Conservation (phyloP, 2,797 vertebrate species). For the Phrynocephalus vlangalii region DNA sequence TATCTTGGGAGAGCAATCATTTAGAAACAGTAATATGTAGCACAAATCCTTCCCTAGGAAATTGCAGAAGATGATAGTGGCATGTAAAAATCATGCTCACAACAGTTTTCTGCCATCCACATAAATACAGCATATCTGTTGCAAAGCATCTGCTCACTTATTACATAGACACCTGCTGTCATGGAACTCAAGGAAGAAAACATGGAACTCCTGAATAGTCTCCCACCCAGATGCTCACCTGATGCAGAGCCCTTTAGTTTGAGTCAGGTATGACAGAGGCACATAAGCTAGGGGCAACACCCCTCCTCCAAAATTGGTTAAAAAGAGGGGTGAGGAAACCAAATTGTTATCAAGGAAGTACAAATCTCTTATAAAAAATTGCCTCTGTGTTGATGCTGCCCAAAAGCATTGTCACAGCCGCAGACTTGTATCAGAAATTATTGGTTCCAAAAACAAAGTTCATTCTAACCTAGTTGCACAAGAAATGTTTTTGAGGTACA, state of each 20-base stretch:
- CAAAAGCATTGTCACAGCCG: too few species aligned
- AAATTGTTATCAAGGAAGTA: not conserved
- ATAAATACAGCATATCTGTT: not conserved
- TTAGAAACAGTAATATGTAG: conserved; percentile 27
- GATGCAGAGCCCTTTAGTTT: too few species aligned
- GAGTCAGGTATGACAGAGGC: too few species aligned
- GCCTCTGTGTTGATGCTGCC: too few species aligned
- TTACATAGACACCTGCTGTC: not conserved
- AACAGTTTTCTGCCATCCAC: not conserved
- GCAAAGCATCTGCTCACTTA: not conserved
- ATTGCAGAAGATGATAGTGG: not conserved
- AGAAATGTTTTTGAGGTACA: too few species aligned
- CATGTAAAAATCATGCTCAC: accelerated
- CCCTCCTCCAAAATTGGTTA: too few species aligned
- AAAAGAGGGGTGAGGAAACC: too few species aligned
- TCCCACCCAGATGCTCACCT: not conserved
- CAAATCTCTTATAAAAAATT: not conserved
- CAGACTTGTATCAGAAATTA: too few species aligned
- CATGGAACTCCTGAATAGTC: not conserved
- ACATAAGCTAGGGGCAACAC: too few species aligned
- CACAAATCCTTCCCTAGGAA: not conserved
- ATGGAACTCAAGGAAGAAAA: not conserved
- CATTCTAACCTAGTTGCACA: too few species aligned
- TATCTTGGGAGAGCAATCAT: not conserved
- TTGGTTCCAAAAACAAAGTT: too few species aligned